phyloP scores from a whole-genome alignment of 2,888 invertebrate species.

The Nomada ferruginata region DNA sequence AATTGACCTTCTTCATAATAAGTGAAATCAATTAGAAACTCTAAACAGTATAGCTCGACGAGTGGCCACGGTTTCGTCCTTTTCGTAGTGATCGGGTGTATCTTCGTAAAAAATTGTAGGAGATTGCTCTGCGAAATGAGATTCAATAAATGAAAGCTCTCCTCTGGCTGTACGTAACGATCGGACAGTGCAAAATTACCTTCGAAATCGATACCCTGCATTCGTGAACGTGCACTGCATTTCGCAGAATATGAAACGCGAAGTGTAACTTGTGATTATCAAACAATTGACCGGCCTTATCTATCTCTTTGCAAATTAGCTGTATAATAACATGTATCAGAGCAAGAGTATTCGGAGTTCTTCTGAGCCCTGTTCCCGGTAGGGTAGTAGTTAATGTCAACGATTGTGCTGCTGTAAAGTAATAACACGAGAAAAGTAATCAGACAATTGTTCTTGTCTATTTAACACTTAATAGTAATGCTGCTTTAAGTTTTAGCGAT shows the following conservation, averaged over 20 bases:
- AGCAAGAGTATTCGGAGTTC: conserved; percentile 85
- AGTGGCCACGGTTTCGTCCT: conserved; percentile 85
- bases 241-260: conserved; percentile 85
- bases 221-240: conserved; percentile 86
- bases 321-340: conserved; percentile 85
- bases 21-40: conserved; percentile 85
- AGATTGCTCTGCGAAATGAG: conserved; percentile 83
- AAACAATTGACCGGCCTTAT: conserved; percentile 84
- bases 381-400: conserved; percentile 85
- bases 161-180: background rate
- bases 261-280: conserved; percentile 84
- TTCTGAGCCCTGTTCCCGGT: conserved; percentile 85
- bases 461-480: background rate
- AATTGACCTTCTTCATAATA: conserved; percentile 86
- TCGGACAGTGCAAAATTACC: conserved; percentile 81
- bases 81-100: conserved; percentile 86
- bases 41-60: conserved; percentile 85
- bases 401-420: conserved; percentile 84
- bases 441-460: background rate
- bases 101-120: conserved; percentile 84
- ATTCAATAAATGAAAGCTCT: background rate
- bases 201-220: conserved; percentile 87
- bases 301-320: conserved; percentile 85
- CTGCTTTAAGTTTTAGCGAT: conserved; percentile 33
- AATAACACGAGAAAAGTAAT: too few relatives aligned